Conservation (phyloP, 2,797 vertebrate genomes). For the Crypturellus tataupa region DNA sequence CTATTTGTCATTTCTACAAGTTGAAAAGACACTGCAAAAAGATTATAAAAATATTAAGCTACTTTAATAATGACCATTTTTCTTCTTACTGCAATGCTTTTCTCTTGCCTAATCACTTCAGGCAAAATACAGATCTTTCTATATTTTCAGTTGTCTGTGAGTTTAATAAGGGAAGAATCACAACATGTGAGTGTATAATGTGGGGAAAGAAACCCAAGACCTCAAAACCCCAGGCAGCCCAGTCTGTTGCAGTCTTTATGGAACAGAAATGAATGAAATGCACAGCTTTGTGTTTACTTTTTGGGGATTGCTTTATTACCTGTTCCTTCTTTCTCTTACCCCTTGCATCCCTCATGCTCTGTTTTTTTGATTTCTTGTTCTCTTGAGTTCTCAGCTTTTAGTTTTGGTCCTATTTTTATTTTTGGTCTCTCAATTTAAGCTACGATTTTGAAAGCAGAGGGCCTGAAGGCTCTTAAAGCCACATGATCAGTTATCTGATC, state of each 20-base stretch:
- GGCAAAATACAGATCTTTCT: background rate
- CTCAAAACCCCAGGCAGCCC: background rate
- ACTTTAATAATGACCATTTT: background rate
- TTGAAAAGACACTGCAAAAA: background rate
- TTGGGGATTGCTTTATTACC: background rate
- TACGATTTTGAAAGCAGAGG: constrained; percentile 3
- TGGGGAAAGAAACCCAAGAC: fast-evolving
- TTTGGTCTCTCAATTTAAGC: background rate
- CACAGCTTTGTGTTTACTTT: background rate
- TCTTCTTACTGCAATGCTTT: background rate
- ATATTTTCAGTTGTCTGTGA: background rate
- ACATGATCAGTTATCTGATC: background rate
- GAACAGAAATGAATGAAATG: background rate
- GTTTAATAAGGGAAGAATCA: background rate
- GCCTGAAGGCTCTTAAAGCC: background rate
- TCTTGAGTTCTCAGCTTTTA: background rate
- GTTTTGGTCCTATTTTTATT: background rate
- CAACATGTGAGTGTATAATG: background rate
- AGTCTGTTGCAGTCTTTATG: background rate
- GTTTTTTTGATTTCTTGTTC: background rate
- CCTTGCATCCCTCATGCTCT: background rate
- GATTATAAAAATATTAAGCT: background rate
- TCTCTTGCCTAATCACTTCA: background rate
- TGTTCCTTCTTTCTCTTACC: background rate
- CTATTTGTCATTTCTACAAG: background rate